Evolutionary conservation across 2,888 invertebrate species (phyloP).

Genomic region (Cloeon dipterum): DNA sequence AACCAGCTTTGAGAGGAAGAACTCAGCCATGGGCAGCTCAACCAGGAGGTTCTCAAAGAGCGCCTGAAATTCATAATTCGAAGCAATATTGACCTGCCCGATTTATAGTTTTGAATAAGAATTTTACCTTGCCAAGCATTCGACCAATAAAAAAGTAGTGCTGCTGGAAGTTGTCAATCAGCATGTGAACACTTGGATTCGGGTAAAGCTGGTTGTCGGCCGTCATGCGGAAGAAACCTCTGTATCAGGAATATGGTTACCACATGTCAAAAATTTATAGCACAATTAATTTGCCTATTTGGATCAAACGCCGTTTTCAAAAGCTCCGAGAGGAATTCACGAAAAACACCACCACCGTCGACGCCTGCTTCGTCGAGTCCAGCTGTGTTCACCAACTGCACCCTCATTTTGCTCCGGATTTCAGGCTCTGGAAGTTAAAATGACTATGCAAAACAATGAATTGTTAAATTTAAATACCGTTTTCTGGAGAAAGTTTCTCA

Average conservation of each 20-base stretch:
- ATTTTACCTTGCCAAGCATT: slow-evolving; percentile 62
- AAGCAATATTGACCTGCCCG: too few relatives aligned
- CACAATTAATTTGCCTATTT: too few relatives aligned
- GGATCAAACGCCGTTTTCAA: slow-evolving; percentile 92
- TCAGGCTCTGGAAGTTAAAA: slow-evolving; percentile 44
- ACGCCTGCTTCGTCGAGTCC: slow-evolving; percentile 91
- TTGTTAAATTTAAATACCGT: slow-evolving; percentile 31
- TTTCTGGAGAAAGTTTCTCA: slow-evolving; percentile 72
- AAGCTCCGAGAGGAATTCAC: slow-evolving; percentile 85
- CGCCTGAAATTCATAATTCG: slow-evolving; percentile 28
- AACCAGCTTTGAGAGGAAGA: slow-evolving; percentile 75
- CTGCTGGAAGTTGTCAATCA: slow-evolving; percentile 64
- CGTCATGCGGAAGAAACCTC: slow-evolving; percentile 77
- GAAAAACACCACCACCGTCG: slow-evolving; percentile 90
- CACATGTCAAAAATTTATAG: too few relatives aligned
- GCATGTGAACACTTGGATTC: slow-evolving; percentile 71
- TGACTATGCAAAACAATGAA: not conserved
- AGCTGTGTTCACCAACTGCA: slow-evolving; percentile 72
- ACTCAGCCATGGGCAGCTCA: slow-evolving; percentile 86
- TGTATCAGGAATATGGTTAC: too few relatives aligned
- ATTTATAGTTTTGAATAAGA: not conserved
- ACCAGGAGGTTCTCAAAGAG: slow-evolving; percentile 86
- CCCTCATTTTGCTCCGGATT: slow-evolving; percentile 59
- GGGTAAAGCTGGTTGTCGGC: slow-evolving; percentile 88
- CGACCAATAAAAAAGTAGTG: slow-evolving; percentile 92